Evolutionary conservation across 2,113 vertebrate species (phyloP), one percentile per base, ranked within the genome.

Genomic region (Saccopteryx leptura): DNA sequence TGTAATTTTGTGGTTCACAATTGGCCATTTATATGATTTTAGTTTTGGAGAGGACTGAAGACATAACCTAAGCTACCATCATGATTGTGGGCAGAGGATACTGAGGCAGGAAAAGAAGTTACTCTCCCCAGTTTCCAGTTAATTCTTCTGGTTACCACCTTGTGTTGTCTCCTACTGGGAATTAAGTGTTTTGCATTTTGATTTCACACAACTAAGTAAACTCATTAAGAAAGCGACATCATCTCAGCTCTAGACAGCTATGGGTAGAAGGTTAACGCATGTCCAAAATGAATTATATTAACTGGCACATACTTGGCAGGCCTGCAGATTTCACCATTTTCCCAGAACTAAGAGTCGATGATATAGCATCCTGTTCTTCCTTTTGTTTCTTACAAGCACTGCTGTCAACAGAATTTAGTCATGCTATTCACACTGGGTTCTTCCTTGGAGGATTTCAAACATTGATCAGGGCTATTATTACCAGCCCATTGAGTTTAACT

Each of bases 371-470:
- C 81, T 90, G 33, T 52, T 68, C 75, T 86, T 85, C n/a, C 23
- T 94, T 96, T 93, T 78, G 83, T 82, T 95, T 92, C 68, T 82
- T 90, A 26, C 1, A 89, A 87, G 63, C 31, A 82, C n/a, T 82
- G 48, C 63, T 95, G 60, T 94, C 85, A 46, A 76, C n/a, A 94
- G 90, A 88, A 88, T 79, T 76, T 46, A 85, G 65, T 56, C 63
- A 75, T 84, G 48, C 39, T 88, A 50, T 98, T 95, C 92, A 91
- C 46, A 82, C 39, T 48, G 52, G 58, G 21, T 72, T 92, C 91
- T 90, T 96, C 48, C 28, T 69, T 48, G 78, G 88, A 93, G 56
- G 8, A n/a, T 69, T 92, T 94, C 48, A 95, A 92, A 90, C 56
- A 68, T 8, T 31, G 88, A 88, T 89, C 66, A 79, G 23, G 71